Evolutionary conservation across 2,888 invertebrate species (phyloP).

Genomic region (Sminthurinus aureus): DNA sequence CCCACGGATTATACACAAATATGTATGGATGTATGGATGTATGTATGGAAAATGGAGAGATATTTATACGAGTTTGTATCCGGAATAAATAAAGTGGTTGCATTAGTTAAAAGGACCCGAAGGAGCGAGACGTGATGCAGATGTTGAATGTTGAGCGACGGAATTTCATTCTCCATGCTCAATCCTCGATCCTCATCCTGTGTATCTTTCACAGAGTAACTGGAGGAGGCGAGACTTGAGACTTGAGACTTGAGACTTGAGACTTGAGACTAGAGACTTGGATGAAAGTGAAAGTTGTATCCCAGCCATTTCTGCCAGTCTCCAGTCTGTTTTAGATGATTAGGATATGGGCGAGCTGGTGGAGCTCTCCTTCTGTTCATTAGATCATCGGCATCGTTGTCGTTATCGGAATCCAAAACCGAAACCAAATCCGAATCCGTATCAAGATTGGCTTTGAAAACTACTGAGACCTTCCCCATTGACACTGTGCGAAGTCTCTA

Average conservation of each 20-base stretch:
- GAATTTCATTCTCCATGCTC: too few species aligned
- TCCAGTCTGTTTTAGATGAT: not conserved
- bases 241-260: not conserved
- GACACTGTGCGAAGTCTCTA: not conserved
- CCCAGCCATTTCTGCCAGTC: not conserved
- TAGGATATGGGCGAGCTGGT: not conserved
- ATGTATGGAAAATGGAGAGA: not conserved
- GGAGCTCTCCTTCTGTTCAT: conserved; percentile 22
- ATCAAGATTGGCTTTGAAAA: not conserved
- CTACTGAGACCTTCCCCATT: not conserved
- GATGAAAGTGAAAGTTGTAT: too few species aligned
- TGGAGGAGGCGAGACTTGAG: not conserved
- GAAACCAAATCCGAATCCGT: too few species aligned
- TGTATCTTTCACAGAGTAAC: not conserved
- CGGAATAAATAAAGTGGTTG: conserved; percentile 7
- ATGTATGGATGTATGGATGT: not conserved
- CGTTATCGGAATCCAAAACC: too few species aligned
- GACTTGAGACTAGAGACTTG: too few species aligned
- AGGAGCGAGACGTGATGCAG: not conserved
- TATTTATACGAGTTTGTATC: not conserved
- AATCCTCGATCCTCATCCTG: not conserved
- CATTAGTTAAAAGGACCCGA: conserved; percentile 13
- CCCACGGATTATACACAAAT: too few species aligned
- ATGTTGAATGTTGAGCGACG: not conserved
- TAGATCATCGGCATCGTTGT: conserved; percentile 27